Base-by-base conservation (phyloP, 2,113 vertebrate species). In the Daphoenositta chrysoptera region DNA sequence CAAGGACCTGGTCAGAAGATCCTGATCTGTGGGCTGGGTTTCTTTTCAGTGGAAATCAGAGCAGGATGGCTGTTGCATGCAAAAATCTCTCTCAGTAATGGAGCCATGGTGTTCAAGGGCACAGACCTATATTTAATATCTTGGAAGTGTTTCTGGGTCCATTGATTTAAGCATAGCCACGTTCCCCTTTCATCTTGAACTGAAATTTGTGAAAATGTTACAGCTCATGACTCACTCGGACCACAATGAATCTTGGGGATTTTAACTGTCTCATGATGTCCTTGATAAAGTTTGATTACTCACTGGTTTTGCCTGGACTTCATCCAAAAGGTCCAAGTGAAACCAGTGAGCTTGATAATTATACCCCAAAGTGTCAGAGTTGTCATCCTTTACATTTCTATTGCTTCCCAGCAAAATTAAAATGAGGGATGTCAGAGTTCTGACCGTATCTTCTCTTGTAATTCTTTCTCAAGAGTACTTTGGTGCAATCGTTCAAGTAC, bases 251-350 rank as follows among this genome's bases (percentile, higher is more conserved):
- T 53, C 27, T 57, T 76, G 24, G 27, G 26, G 9, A 6, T 78
- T 90, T 48, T 84, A 77, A 69, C 31, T 91, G 45, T 58, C 50
- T 89, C 7, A 1, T 53, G 69, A 86, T 48, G 68, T 83, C 93
- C 50, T 94, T 93, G 71, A 73, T 89, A 78, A 92, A 93, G 63
- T 94, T 58, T 83, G 50, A 82, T 93, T 89, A 45, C 40, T 89
- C 26, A 16, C 12, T 69, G 50, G n/a, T 76, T 92, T 93, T 77
- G 13, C 33, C 89, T 95, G 71, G 76, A 56, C 27, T 21, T 94
- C 16, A 82, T 69, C 31, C 30, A 77, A 89, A 63, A 54, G 15
- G 47, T 57, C 39, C 50, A 69, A 39, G 73, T 4, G 18, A 84
- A 83, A 18, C 11, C 27, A n/a, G 19, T 57, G 54, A 81, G 37